Percentiles rank a stretch among this genome's conserved stretches.
Conservation (phyloP, 2,113 vertebrate species). For the Cottus gobio region DNA sequence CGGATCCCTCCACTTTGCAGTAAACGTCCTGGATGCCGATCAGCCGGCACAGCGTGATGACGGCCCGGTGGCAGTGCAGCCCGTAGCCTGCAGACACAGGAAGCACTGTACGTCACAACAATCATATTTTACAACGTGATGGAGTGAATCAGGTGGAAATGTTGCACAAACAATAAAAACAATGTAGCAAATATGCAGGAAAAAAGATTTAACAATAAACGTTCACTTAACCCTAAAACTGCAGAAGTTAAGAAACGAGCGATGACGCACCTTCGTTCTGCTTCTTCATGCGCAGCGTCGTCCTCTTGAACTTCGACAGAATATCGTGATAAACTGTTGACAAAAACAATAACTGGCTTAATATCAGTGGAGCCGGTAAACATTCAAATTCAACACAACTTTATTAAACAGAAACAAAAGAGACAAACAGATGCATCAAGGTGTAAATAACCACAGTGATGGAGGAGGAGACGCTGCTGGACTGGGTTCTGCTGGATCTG, state of each 20-base stretch:
- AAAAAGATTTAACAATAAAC: background rate
- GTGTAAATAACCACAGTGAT: too few species aligned
- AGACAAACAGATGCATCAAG: too few species aligned
- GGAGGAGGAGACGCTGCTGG: too few species aligned
- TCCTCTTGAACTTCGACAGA: conserved; percentile 88
- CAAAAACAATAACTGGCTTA: conserved; percentile 22
- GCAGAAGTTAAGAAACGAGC: background rate
- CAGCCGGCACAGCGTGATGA: conserved; percentile 93
- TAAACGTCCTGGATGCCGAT: conserved; percentile 96
- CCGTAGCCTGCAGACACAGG: conserved; percentile 87
- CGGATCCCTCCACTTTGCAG: conserved; percentile 90
- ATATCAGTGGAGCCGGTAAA: background rate
- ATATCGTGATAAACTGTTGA: conserved; percentile 93
- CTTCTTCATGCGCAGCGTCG: conserved; percentile 92
- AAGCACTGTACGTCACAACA: too few species aligned
- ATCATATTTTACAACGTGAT: too few species aligned
- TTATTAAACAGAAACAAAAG: background rate
- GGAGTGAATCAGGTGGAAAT: background rate
- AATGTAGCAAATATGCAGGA: too few species aligned
- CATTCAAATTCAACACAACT: background rate
- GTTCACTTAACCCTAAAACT: too few species aligned
- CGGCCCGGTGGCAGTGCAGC: conserved; percentile 92
- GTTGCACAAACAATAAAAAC: background rate
- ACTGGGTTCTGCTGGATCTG: too few species aligned
- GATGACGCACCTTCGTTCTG: conserved; percentile 84